Percentiles rank a stretch among this genome's conserved stretches.
Evolutionary conservation across 2,888 invertebrate genomes (phyloP).

Genomic region (Lepidochrysops patricia): DNA sequence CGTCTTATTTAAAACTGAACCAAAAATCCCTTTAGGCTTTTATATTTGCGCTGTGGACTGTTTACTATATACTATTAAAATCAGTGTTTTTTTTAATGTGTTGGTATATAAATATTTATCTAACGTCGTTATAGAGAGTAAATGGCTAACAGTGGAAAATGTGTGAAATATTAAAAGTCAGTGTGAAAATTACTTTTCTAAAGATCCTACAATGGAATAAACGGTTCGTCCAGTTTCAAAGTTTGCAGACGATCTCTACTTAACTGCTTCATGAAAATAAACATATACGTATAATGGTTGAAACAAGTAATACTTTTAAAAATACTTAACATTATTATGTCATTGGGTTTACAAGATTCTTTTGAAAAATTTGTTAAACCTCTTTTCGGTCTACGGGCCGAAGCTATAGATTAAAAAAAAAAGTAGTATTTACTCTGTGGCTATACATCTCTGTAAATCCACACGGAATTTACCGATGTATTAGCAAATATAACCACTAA

Average conservation of each 20-base stretch:
- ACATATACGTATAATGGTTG: too few relatives aligned
- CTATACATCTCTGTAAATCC: too few relatives aligned
- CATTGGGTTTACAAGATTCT: too few relatives aligned
- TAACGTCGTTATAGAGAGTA: not conserved
- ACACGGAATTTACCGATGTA: too few relatives aligned
- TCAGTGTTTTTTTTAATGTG: not conserved
- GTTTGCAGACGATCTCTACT: not conserved
- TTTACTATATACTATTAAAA: not conserved
- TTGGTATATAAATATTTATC: not conserved
- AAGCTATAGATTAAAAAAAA: too few relatives aligned
- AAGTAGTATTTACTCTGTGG: too few relatives aligned
- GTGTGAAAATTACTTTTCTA: not conserved
- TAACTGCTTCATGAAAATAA: not conserved
- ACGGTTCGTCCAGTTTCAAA: not conserved
- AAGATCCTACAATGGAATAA: not conserved
- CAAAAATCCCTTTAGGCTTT: not conserved
- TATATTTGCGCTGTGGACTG: not conserved
- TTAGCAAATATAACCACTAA: not conserved
- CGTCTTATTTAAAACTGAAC: constrained; percentile 5
- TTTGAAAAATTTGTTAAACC: too few relatives aligned
- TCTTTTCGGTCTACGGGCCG: too few relatives aligned
- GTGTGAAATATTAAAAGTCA: not conserved
- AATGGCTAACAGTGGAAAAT: too few relatives aligned
- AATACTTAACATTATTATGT: not conserved
- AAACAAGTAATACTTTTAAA: not conserved